Percentiles rank a stretch among this genome's conserved stretches.
Evolutionary conservation across 2,797 vertebrate genomes (phyloP).

Genomic region (Sparidentex hasta): DNA sequence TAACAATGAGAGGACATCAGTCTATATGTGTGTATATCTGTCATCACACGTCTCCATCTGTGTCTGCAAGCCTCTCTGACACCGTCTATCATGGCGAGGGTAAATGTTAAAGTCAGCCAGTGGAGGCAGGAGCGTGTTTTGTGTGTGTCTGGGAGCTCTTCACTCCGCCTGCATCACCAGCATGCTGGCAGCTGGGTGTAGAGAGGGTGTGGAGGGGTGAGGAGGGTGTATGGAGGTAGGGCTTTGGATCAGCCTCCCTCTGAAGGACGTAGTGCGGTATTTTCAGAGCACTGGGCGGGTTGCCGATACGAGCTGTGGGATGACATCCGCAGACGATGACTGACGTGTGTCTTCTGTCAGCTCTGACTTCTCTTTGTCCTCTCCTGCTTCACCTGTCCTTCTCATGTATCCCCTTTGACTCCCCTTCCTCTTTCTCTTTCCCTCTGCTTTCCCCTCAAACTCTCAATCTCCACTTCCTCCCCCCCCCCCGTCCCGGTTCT

Average conservation of each 20-base stretch:
- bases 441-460: neutral
- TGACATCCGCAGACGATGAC: conserved; percentile 55
- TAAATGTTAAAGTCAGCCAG: neutral
- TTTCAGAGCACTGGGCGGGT: conserved; percentile 16
- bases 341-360: conserved; percentile 52
- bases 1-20: too few relatives aligned
- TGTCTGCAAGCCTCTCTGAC: neutral
- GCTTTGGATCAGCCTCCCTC: neutral
- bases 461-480: conserved; percentile 13
- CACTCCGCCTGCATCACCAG: neutral
- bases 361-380: conserved; percentile 8
- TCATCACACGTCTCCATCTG: too few relatives aligned
- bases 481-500: conserved; percentile 26
- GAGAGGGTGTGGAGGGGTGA: neutral
- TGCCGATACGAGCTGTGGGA: conserved; percentile 50
- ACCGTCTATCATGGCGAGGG: neutral
- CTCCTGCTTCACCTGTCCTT: neutral
- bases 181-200: neutral
- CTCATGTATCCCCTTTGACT: conserved; percentile 24
- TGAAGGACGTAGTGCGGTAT: conserved; percentile 22
- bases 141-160: neutral
- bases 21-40: too few relatives aligned
- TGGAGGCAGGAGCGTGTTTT: conserved; percentile 8
- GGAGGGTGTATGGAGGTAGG: neutral
- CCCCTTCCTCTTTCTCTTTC: neutral